phyloP scores from a whole-genome alignment of 2,797 vertebrate genomes.

The Danionella dracula region DNA sequence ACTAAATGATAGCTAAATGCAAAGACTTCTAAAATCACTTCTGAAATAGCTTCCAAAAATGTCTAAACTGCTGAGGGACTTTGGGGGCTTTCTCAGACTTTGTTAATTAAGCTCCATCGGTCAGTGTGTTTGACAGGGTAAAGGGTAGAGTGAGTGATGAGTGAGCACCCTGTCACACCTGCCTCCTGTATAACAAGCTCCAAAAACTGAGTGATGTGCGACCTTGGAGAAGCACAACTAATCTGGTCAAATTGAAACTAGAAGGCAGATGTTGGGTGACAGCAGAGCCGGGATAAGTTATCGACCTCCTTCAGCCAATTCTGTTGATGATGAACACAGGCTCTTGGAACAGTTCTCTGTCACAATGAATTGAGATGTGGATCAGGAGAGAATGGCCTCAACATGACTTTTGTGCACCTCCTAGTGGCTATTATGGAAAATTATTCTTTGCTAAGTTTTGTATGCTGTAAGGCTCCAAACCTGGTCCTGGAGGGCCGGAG shows the following conservation, averaged over 20 bases:
- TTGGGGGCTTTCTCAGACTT: constrained; percentile 9
- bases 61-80: not conserved
- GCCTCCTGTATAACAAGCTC: constrained; percentile 1
- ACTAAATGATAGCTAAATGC: too few relatives aligned
- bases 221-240: constrained; percentile 16
- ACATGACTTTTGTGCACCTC: constrained; percentile 10
- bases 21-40: too few relatives aligned
- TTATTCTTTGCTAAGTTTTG: too few relatives aligned
- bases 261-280: constrained; percentile 9
- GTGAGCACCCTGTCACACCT: constrained; percentile 15
- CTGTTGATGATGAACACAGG: constrained; percentile 6
- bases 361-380: not conserved
- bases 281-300: constrained; percentile 2
- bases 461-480: too few relatives aligned
- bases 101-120: constrained; percentile 7
- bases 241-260: not conserved
- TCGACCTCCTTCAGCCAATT: constrained; percentile 14
- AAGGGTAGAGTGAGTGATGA: constrained; percentile 15
- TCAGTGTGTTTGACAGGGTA: constrained; percentile 17
- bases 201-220: constrained; percentile 10
- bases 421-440: constrained; percentile 16
- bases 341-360: not conserved
- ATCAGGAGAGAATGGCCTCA: not conserved
- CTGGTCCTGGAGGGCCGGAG: too few relatives aligned
- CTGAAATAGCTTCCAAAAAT: not conserved